Base-by-base conservation (phyloP, 2,888 invertebrate species). In the Mimas tiliae region DNA sequence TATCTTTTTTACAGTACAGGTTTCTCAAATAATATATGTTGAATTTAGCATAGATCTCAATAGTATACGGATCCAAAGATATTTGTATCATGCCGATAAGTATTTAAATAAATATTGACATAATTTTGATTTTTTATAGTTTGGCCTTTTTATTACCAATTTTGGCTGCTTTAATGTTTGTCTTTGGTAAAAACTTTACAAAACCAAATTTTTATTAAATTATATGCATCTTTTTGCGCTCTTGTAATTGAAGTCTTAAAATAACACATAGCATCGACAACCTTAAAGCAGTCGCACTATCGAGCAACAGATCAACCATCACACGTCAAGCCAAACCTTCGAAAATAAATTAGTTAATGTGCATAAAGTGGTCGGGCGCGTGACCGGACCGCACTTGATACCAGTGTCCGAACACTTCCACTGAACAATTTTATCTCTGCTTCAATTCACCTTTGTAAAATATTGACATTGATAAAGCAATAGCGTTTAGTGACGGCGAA, bases 311-410 rank as follows among this genome's bases (percentile, higher is more conserved):
- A 74, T 78, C 72, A 75, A 79, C 77, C 80, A 83, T 85, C 84
- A 88, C 77, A 81, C 83, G 81, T 87, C 88, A 87, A 84, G 79
- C 78, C 82, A 86, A 86, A 85, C 84, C 81, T 83, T 81, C 83
- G 74, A 88, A 88, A 89, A 88, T 85, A 88, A 90, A 89, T 89
- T 85, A 84, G 85, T 85, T 87, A 87, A 86, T 86, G 85, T 84
- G 82, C 85, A 83, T 84, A 86, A 89, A 91, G 90, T 88, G 90
- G 88, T 77, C 85, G 76, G 72, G 85, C 80, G 91, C 93, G 93
- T 93, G 93, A 92, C 91, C 86, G 83, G 77, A 72, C 77, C 82
- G 85, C 72, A 85, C 80, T 81, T 88, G 87, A 87, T 86, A 83
- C 84, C 82, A 78, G 76, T 79, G 74, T 74, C 74, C 74, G 78